phyloP scores from a whole-genome alignment of 2,113 vertebrate genomes.

The Colistium nudipinnis region DNA sequence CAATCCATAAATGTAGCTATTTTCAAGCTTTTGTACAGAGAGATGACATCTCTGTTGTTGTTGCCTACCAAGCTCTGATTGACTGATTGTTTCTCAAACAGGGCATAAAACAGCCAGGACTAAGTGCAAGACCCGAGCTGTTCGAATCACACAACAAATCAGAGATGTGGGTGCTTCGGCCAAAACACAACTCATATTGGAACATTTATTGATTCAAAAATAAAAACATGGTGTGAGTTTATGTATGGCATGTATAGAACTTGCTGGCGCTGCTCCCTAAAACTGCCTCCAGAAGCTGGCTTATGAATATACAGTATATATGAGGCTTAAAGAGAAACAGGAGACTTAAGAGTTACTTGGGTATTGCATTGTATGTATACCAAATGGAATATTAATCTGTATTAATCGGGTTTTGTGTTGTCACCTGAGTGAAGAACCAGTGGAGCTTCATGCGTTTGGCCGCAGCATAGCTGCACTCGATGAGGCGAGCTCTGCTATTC shows the following conservation, averaged over 20 bases:
- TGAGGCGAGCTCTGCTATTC: slow-evolving; percentile 91
- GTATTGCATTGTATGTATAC: too few species aligned
- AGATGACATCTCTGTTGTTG: background rate
- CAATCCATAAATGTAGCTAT: background rate
- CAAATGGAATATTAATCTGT: too few species aligned
- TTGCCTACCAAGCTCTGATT: slow-evolving; percentile 3
- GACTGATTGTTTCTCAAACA: slow-evolving; percentile 6
- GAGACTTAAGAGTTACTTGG: too few species aligned
- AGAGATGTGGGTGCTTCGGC: background rate
- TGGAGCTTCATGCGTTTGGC: slow-evolving; percentile 97
- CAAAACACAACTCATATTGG: slow-evolving; percentile 1
- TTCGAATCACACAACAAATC: slow-evolving; percentile 9
- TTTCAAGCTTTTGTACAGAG: background rate
- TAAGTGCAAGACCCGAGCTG: background rate
- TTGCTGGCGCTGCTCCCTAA: background rate
- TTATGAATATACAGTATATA: slow-evolving; percentile 11
- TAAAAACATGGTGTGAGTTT: too few species aligned
- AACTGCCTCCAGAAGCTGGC: background rate
- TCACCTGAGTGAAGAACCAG: slow-evolving; percentile 98
- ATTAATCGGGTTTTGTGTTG: background rate
- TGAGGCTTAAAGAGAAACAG: slow-evolving; percentile 7
- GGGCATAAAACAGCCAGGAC: background rate
- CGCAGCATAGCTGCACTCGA: slow-evolving; percentile 95
- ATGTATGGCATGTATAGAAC: background rate
- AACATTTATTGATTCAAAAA: background rate